Evolutionary conservation across 2,888 invertebrate species (phyloP).

Genomic region (Patella ulyssiponensis): DNA sequence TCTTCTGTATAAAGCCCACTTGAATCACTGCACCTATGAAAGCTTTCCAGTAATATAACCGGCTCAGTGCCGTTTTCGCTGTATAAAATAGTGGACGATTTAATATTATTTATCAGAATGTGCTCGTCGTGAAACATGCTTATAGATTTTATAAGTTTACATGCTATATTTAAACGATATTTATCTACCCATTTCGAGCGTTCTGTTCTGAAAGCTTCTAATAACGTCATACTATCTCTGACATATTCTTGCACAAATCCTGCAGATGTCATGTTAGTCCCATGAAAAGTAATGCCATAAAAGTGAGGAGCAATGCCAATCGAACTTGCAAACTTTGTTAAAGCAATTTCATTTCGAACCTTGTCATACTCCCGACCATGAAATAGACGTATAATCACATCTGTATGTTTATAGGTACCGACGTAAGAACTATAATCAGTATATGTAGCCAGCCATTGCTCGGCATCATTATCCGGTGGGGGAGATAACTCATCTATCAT

Average conservation of each 20-base stretch:
- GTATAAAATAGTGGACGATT: conserved; percentile 15
- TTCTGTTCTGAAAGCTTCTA: not conserved
- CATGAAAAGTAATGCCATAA: conserved; percentile 16
- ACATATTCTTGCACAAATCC: conserved; percentile 23
- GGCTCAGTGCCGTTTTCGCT: not conserved
- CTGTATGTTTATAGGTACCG: not conserved
- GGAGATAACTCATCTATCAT: not conserved
- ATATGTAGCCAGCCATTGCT: not conserved
- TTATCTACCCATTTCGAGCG: not conserved
- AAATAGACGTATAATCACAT: not conserved
- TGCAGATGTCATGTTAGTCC: not conserved
- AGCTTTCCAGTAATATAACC: not conserved
- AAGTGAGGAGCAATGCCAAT: conserved; percentile 18
- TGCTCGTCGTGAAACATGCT: conserved; percentile 17
- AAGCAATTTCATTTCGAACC: conserved; percentile 18
- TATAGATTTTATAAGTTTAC: not conserved
- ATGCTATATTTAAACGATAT: not conserved
- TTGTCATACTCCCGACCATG: not conserved
- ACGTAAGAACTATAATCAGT: not conserved
- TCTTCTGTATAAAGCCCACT: not conserved
- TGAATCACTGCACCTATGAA: not conserved
- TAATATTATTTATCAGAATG: conserved; percentile 20
- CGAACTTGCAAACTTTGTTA: conserved; percentile 5
- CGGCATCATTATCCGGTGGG: not conserved
- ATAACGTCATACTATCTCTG: conserved; percentile 11